phyloP scores from a whole-genome alignment of 2,797 vertebrate genomes.

The Lacerta viridis region DNA sequence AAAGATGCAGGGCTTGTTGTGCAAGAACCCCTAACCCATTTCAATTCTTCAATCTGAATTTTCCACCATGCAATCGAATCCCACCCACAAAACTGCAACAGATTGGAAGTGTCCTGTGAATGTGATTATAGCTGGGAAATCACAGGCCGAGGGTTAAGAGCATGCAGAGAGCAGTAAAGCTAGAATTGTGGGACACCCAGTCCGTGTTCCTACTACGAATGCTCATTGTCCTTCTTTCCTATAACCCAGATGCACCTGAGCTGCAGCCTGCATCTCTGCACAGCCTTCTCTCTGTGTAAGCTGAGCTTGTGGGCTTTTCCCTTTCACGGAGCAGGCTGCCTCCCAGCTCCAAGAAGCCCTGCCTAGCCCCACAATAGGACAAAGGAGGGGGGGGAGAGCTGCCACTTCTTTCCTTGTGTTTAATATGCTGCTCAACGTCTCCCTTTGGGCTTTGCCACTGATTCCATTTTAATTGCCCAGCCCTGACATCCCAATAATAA shows the following conservation, averaged over 20 bases:
- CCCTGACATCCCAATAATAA: slow-evolving; percentile 23
- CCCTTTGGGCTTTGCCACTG: slow-evolving; percentile 14
- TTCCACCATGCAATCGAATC: too few relatives aligned
- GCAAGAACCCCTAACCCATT: too few relatives aligned
- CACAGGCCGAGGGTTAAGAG: not conserved
- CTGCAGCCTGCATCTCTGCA: not conserved
- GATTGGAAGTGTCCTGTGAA: not conserved
- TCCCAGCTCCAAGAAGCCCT: not conserved
- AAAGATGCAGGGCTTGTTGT: too few relatives aligned
- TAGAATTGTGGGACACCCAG: not conserved
- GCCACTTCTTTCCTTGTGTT: not conserved
- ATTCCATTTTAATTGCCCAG: slow-evolving; percentile 31
- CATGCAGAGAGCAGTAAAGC: not conserved
- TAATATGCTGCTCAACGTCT: slow-evolving; percentile 15
- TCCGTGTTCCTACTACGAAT: not conserved
- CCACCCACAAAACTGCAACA: too few relatives aligned
- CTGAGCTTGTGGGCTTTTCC: not conserved
- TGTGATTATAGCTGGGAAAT: too few relatives aligned
- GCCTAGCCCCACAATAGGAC: not conserved
- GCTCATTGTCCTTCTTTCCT: not conserved
- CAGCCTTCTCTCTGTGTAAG: not conserved
- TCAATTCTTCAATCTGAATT: too few relatives aligned
- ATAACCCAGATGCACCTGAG: not conserved
- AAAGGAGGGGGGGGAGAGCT: not conserved
- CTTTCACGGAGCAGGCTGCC: not conserved